Evolutionary conservation across 2,113 vertebrate species (phyloP).

Genomic region (Epinephelus moara): DNA sequence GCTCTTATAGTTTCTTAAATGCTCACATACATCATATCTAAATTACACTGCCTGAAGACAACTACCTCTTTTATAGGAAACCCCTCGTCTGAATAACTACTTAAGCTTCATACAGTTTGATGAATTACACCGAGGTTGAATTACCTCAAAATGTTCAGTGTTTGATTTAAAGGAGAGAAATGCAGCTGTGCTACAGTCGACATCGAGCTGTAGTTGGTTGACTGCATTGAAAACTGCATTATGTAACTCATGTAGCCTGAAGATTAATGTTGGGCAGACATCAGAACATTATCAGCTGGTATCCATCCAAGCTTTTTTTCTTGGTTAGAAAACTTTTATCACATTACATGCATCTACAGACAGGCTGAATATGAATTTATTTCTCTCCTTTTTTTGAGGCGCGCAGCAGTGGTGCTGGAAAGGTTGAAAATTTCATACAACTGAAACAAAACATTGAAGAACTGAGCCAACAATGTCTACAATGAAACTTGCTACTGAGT

Average conservation of each 20-base stretch:
- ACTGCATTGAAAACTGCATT: conserved; percentile 10
- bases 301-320: background rate
- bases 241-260: background rate
- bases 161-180: conserved; percentile 50
- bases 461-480: background rate
- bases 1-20: conserved; percentile 30
- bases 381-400: background rate
- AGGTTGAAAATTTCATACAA: background rate
- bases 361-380: background rate
- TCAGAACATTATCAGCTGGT: background rate
- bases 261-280: background rate
- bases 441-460: background rate
- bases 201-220: background rate
- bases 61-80: conserved; percentile 38
- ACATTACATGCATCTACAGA: background rate
- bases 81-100: conserved; percentile 38
- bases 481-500: background rate
- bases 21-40: conserved; percentile 43
- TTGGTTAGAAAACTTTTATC: background rate
- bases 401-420: background rate
- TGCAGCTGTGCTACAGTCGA: conserved; percentile 13
- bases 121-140: conserved; percentile 33
- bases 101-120: conserved; percentile 42
- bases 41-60: conserved; percentile 41
- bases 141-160: conserved; percentile 30